Conservation (phyloP, 2,888 invertebrate species). For the Ctena decussata region DNA sequence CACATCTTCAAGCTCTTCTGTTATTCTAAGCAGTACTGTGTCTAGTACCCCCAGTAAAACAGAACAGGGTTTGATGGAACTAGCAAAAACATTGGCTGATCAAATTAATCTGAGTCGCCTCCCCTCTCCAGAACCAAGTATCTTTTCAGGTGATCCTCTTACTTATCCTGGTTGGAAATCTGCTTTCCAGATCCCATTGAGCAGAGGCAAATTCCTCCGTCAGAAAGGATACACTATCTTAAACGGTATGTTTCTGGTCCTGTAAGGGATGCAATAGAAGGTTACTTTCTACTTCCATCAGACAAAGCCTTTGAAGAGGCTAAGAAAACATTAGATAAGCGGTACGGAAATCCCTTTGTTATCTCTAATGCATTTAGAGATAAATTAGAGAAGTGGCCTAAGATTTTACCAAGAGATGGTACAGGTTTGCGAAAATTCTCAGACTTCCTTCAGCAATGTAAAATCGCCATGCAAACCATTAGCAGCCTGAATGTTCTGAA, state of each 20-base stretch:
- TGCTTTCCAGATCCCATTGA: slow-evolving; percentile 30
- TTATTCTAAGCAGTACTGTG: not conserved
- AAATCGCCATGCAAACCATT: slow-evolving; percentile 23
- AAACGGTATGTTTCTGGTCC: slow-evolving; percentile 23
- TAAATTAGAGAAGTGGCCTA: slow-evolving; percentile 56
- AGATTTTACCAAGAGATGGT: slow-evolving; percentile 27
- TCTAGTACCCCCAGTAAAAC: not conserved
- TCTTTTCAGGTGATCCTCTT: slow-evolving; percentile 43
- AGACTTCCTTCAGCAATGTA: slow-evolving; percentile 46
- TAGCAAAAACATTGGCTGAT: slow-evolving; percentile 27
- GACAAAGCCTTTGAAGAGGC: slow-evolving; percentile 51
- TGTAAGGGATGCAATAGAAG: slow-evolving; percentile 22
- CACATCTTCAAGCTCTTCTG: not conserved
- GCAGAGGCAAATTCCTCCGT: slow-evolving; percentile 11
- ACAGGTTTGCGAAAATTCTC: slow-evolving; percentile 28
- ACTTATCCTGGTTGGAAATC: slow-evolving; percentile 27
- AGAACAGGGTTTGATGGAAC: not conserved
- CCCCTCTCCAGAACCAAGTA: slow-evolving; percentile 48
- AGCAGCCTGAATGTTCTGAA: slow-evolving; percentile 21
- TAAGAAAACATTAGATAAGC: slow-evolving; percentile 39
- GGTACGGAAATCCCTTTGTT: slow-evolving; percentile 49
- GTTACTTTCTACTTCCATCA: slow-evolving; percentile 4
- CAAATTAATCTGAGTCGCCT: slow-evolving; percentile 44
- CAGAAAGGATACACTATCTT: slow-evolving; percentile 38
- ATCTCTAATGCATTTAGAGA: slow-evolving; percentile 54